Percentiles rank a stretch among this genome's conserved stretches.
phyloP scores from a whole-genome alignment of 2,888 invertebrate genomes.

The Drosophila greeni region DNA sequence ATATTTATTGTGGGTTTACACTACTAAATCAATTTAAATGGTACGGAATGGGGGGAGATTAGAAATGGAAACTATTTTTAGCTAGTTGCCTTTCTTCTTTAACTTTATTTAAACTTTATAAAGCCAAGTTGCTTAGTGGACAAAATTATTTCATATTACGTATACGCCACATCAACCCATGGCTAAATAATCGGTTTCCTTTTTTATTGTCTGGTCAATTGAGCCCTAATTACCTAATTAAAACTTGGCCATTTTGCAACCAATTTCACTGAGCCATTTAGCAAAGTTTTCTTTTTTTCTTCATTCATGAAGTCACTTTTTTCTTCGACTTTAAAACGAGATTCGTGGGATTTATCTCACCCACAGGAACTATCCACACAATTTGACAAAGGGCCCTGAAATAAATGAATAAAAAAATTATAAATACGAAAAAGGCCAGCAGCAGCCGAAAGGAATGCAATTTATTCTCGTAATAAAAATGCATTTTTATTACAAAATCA shows the following conservation, averaged over 20 bases:
- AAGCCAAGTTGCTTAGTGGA: neutral
- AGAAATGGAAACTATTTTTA: neutral
- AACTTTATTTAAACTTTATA: neutral
- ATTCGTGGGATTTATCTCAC: conserved; percentile 12
- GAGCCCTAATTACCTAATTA: conserved; percentile 49
- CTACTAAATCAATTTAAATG: conserved; percentile 28
- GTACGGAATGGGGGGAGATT: neutral
- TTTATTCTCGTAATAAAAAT: conserved; percentile 68
- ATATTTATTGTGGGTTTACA: conserved; percentile 22
- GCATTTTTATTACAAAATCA: conserved; percentile 72
- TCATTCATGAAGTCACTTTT: conserved; percentile 2
- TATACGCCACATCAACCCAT: conserved; percentile 37
- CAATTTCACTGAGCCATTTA: conserved; percentile 12
- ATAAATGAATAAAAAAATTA: conserved; percentile 14
- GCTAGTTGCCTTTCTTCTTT: neutral
- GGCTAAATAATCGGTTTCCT: conserved; percentile 32
- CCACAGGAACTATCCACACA: conserved; percentile 32
- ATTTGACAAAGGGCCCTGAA: conserved; percentile 38
- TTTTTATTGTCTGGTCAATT: conserved; percentile 26
- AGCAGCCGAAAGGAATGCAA: conserved; percentile 52
- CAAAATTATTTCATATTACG: conserved; percentile 46
- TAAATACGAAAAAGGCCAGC: conserved; percentile 7
- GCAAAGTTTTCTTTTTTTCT: neutral
- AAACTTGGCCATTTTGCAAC: conserved; percentile 25
- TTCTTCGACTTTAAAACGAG: conserved; percentile 15